Evolutionary conservation across 2,113 vertebrate species (phyloP).

Genomic region (Halcyon senegalensis): DNA sequence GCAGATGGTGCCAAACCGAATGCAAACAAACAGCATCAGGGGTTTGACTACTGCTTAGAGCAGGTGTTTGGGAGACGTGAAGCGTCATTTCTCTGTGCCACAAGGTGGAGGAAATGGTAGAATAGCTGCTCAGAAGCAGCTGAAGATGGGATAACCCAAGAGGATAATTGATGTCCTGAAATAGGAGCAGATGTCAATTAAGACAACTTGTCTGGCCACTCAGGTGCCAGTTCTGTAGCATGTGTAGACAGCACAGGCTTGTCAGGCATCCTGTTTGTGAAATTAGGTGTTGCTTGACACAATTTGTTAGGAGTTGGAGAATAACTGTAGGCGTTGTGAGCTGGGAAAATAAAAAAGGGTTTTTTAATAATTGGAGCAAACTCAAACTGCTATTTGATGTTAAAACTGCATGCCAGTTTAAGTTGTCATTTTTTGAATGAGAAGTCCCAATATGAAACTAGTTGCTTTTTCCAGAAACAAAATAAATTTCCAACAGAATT

Average conservation of each 20-base stretch:
- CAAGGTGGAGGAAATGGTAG: neutral
- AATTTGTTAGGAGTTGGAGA: conserved; percentile 1
- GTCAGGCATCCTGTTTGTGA: conserved; percentile 3
- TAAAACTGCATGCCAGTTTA: neutral
- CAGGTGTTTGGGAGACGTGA: neutral
- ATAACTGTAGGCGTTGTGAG: neutral
- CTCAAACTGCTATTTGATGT: neutral
- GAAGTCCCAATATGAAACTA: neutral
- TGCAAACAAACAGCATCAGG: neutral
- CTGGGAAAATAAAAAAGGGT: neutral
- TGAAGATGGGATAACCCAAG: neutral
- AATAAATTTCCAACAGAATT: neutral
- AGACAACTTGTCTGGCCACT: neutral
- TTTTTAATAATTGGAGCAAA: neutral
- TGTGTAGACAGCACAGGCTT: neutral
- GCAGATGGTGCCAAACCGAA: neutral
- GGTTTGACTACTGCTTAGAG: neutral
- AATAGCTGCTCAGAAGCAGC: neutral
- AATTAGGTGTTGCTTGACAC: conserved; percentile 33
- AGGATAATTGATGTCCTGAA: neutral
- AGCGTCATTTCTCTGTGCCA: neutral
- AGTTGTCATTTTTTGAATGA: neutral
- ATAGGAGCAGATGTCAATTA: conserved; percentile 32
- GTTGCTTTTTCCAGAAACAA: neutral
- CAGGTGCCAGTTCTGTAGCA: neutral